These are phyloP conservation scores for Hydrotaea cyrtoneurina DNA, from an alignment of 2,888 invertebrate genomes.

Conservation along the genomic window DNA sequence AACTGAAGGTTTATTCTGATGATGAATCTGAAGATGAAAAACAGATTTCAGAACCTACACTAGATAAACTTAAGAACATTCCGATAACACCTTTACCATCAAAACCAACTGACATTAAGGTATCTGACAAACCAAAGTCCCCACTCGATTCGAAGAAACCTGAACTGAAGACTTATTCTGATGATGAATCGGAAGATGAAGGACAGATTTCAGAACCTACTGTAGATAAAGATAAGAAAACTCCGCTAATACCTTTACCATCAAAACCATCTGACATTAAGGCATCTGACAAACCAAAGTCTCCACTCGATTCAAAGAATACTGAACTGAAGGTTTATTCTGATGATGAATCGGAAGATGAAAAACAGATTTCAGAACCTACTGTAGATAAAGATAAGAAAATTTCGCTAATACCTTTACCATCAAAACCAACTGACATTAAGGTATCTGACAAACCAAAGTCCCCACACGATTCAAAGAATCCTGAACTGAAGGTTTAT, in stretches of 20 bases:
- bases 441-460: slow-evolving; percentile 26
- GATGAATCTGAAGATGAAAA: slow-evolving; percentile 31
- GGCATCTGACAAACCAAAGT: slow-evolving; percentile 10
- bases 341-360: slow-evolving; percentile 37
- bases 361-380: too few relatives aligned
- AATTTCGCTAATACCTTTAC: neutral
- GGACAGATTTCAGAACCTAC: too few relatives aligned
- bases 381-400: neutral
- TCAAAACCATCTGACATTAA: neutral
- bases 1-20: slow-evolving; percentile 31
- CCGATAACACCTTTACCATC: neutral
- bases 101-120: neutral
- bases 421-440: neutral
- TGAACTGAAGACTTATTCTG: slow-evolving; percentile 15
- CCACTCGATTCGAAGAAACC: slow-evolving; percentile 28
- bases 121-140: slow-evolving; percentile 22
- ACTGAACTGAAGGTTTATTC: neutral
- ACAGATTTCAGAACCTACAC: too few relatives aligned
- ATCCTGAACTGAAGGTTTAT: too few relatives aligned
- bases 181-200: slow-evolving; percentile 5
- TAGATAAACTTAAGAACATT: too few relatives aligned
- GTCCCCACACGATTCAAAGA: slow-evolving; percentile 10
- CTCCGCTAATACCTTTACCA: neutral
- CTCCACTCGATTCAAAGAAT: neutral
- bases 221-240: neutral